These are phyloP conservation scores for Chesias legatella DNA, from an alignment of 2,888 invertebrate species.

Conservation along the genomic window DNA sequence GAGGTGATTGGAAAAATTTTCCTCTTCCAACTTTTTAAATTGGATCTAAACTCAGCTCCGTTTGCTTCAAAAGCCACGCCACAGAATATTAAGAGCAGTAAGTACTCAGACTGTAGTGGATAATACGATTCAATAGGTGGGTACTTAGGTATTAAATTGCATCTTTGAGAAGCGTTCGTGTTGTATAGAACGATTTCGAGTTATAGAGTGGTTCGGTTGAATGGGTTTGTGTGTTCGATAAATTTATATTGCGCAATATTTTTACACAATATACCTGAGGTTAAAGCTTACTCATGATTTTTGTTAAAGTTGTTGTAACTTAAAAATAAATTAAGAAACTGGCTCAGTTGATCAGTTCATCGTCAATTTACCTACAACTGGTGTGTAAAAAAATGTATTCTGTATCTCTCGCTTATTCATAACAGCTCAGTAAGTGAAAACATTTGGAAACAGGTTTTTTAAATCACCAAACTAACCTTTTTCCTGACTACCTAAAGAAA, in stretches of 20 bases:
- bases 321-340: too few species aligned
- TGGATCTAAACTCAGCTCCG: slow-evolving; percentile 67
- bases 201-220: neutral
- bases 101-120: slow-evolving; percentile 51
- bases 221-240: neutral
- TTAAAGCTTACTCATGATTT: too few species aligned
- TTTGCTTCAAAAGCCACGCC: slow-evolving; percentile 51
- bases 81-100: slow-evolving; percentile 16
- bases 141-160: slow-evolving; percentile 56
- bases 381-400: neutral
- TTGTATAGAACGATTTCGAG: neutral
- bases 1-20: slow-evolving; percentile 75
- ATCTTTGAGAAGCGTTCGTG: neutral
- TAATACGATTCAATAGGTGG: slow-evolving; percentile 70
- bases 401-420: too few species aligned
- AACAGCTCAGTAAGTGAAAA: too few species aligned
- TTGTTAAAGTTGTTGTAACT: too few species aligned
- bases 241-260: slow-evolving; percentile 25
- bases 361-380: neutral
- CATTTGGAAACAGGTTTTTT: too few species aligned
- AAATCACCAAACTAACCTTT: too few species aligned
- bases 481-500: too few species aligned
- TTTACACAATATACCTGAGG: slow-evolving; percentile 45
- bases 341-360: neutral
- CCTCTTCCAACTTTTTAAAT: slow-evolving; percentile 73